Evolutionary conservation across 1,140 invertebrate species (phyloP), one percentile per base, ranked within the genome.

Genomic region (Temnothorax nylanderi): DNA sequence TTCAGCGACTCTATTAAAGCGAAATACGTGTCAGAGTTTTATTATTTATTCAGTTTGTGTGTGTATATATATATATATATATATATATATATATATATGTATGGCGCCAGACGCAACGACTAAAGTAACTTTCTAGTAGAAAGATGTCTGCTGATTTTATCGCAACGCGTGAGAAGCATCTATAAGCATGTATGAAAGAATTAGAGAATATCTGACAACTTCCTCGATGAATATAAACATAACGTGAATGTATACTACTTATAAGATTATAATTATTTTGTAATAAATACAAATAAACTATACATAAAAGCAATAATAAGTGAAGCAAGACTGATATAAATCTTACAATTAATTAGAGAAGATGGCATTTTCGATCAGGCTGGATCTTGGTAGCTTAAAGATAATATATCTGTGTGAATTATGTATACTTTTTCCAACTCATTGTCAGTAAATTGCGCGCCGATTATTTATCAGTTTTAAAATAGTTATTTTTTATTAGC

Each of bases 31-130:
- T 74, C 80, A 54, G 41, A n/a, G 0, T 62, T n/a, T 56, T 21
- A 62, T 71, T 60, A 77, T 78, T 56, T 86, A 78, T 88, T 72
- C 37, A 44, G 44, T 65, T 78, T 72, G 75, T 64, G 26, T 26
- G 26, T 26, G 1, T 26, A 37, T n/a, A 65, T 65, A 65, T 65
- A 65, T 18, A 0, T 67, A n/a, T 37, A n/a, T 18, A 74, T 18
- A 34, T 26, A 26, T 26, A 37, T n/a, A 65, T 65, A 65, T 65
- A 65, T 18, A 0, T 67, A n/a, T 37, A n/a, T 37, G 72, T 18
- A 34, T 26, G 75, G 21, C 58, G 49, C 84, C 64, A 49, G 47
- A 37, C 49, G n/a, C 11, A 26, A 47, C 8, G 54, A 18, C 18
- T 76, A 32, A 18, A 51, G 13, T 64, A 26, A 26, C 7, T 72